These are phyloP conservation scores for Thomomys bottae DNA, from an alignment of 2,113 vertebrate genomes.

Conservation along the genomic window DNA sequence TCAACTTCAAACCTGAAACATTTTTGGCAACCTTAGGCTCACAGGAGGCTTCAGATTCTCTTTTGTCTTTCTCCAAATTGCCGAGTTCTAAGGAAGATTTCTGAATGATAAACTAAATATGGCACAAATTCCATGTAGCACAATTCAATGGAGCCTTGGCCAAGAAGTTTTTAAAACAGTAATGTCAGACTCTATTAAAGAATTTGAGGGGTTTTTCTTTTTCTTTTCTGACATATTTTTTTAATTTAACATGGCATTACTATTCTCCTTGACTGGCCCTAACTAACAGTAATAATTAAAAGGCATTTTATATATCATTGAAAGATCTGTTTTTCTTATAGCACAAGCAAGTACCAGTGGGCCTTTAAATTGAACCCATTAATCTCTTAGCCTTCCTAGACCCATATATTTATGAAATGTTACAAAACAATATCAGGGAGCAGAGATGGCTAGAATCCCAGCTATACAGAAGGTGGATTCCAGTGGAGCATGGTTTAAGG, in stretches of 20 bases:
- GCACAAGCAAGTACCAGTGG: neutral
- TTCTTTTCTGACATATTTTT: neutral
- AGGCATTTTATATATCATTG: constrained; percentile 23
- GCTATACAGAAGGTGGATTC: no score
- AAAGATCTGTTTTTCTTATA: neutral
- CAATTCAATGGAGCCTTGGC: constrained; percentile 12
- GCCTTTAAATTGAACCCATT: constrained; percentile 45
- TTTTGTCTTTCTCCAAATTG: constrained; percentile 68
- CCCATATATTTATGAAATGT: constrained; percentile 20
- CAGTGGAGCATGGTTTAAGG: no score
- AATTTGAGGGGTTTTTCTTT: constrained; percentile 9
- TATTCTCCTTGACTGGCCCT: constrained; percentile 10
- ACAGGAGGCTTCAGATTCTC: constrained; percentile 35
- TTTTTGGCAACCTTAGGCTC: constrained; percentile 60
- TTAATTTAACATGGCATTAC: neutral
- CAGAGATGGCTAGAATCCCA: no score
- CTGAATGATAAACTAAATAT: constrained; percentile 67
- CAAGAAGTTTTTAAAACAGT: constrained; percentile 15
- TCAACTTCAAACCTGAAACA: constrained; percentile 67
- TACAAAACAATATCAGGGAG: neutral
- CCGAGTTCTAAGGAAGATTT: constrained; percentile 45
- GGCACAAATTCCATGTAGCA: constrained; percentile 50
- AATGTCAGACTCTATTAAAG: constrained; percentile 21
- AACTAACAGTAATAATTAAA: constrained; percentile 41
- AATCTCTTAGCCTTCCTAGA: neutral